Conservation (phyloP, 2,797 vertebrate species). For the Fistularia tabacaria region DNA sequence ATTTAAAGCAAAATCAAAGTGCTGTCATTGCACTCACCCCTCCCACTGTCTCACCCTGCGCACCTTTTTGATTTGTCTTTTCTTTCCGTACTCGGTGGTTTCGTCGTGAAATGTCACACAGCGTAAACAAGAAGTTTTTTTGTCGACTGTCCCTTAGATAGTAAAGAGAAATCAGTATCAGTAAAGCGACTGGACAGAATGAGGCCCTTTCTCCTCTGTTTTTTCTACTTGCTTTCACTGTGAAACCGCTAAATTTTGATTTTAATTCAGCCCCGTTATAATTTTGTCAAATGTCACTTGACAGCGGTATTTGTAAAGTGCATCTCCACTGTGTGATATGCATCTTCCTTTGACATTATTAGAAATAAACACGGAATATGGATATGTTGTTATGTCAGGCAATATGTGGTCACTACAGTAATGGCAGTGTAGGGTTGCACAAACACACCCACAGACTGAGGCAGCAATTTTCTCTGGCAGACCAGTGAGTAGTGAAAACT, state of each 20-base stretch:
- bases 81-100: too few species aligned
- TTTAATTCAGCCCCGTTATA: constrained; percentile 10
- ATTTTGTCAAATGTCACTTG: constrained; percentile 10
- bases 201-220: too few species aligned
- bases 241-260: not conserved
- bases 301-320: constrained; percentile 8
- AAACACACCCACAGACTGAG: constrained; percentile 79
- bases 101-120: too few species aligned
- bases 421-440: constrained; percentile 78
- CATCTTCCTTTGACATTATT: constrained; percentile 54
- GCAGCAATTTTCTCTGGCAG: constrained; percentile 76
- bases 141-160: too few species aligned
- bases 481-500: constrained; percentile 58
- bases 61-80: too few species aligned
- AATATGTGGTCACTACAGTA: constrained; percentile 74
- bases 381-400: constrained; percentile 64
- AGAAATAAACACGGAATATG: constrained; percentile 66
- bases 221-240: too few species aligned
- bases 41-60: too few species aligned
- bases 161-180: too few species aligned
- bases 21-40: too few species aligned
- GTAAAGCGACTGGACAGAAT: too few species aligned
- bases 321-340: constrained; percentile 17
- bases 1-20: too few species aligned
- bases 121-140: too few species aligned